Evolutionary conservation across 2,888 invertebrate genomes (phyloP), one percentile per base, ranked within the genome.

Genomic region (Ichneumoninae sp.): DNA sequence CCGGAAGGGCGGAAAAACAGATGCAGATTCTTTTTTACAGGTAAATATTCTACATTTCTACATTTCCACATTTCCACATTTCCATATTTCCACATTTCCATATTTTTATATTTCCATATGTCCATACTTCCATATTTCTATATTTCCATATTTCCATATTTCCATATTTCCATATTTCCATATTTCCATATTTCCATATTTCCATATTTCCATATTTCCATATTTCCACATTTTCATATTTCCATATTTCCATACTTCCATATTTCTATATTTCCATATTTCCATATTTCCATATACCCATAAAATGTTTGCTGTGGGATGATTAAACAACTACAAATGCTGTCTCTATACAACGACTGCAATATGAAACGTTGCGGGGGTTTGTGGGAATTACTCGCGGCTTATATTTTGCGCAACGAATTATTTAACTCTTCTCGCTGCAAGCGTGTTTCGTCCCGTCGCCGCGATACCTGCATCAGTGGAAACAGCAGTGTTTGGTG

Each of bases 401-500:
- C 33, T 62, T 22, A 62, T 33, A 62, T 30, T 62, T 62, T 54
- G n/a, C 19, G 52, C 19, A 66, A 66, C n/a, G 50, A 52, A 50
- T 50, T 30, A 65, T 75, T 75, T 76, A 3, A 8, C 66, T 66
- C 50, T 50, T 36, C 36, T n/a, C 62, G 50, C 19, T n/a, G 54
- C 36, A 19, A 33, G 47, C 44, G 62, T 33, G 70, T 19, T 33
- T 26, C n/a, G 36, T 65, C 7, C 33, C 8, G 6, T 65, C 40
- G 65, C 16, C 13, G 19, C 44, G n/a, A 8, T n/a, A n/a, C 26
- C 19, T 26, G 66, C 36, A 52, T 22, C 66, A 52, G 52, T 65
- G 74, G 40, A 75, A 75, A 50, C 76, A 66, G 66, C 66, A 76
- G 52, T 62, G 52, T 66, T 76, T 40, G 52, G 52, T 40, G 26